These are phyloP conservation scores for Hypocryptadius cinnamomeus DNA, from an alignment of 2,113 vertebrate genomes.

Conservation along the genomic window DNA sequence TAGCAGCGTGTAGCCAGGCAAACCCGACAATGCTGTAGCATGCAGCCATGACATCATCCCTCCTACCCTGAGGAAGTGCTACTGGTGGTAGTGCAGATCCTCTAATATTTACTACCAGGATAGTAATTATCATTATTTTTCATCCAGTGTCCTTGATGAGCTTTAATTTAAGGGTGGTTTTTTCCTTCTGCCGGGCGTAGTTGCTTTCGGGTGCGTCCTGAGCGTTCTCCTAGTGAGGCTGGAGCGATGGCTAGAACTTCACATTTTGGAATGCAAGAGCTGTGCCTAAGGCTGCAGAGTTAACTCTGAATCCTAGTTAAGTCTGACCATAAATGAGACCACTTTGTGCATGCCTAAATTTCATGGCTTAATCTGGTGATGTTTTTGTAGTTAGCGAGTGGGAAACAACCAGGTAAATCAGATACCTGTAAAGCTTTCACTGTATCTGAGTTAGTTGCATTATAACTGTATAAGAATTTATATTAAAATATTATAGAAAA, in stretches of 20 bases:
- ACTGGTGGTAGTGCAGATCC: constrained; percentile 31
- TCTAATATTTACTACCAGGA: constrained; percentile 14
- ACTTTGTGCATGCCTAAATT: not conserved
- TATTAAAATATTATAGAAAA: not conserved
- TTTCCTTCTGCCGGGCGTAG: not conserved
- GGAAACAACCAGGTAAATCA: not conserved
- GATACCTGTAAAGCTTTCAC: not conserved
- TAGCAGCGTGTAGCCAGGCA: constrained; percentile 46
- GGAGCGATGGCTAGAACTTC: not conserved
- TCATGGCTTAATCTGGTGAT: not conserved
- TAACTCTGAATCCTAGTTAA: not conserved
- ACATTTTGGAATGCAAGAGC: not conserved
- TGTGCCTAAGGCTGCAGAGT: not conserved
- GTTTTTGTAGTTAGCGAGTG: not conserved
- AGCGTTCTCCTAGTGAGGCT: not conserved
- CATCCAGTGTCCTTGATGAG: not conserved
- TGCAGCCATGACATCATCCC: constrained; percentile 60
- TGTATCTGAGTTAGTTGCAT: not conserved
- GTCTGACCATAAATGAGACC: not conserved
- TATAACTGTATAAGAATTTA: not conserved
- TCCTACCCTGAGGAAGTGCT: constrained; percentile 64
- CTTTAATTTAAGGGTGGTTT: not conserved
- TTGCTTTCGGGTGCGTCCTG: not conserved
- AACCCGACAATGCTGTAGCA: constrained; percentile 42
- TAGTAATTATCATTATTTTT: not conserved